These are phyloP conservation scores for Poicephalus gulielmi DNA, from an alignment of 2,113 vertebrate genomes.

Conservation along the genomic window DNA sequence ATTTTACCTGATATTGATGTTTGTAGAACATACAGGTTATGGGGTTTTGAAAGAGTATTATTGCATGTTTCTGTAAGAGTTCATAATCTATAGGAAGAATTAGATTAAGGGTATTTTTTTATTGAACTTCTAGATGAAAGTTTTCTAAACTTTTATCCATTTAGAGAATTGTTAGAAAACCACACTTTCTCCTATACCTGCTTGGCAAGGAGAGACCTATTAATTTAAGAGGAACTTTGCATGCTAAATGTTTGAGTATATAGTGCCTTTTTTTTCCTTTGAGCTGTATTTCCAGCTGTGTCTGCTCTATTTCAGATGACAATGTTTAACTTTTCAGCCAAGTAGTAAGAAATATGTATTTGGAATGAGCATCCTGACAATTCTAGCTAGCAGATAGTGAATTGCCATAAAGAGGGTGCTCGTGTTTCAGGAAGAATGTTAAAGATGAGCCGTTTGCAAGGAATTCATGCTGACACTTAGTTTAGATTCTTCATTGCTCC, in stretches of 20 bases:
- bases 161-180: background rate
- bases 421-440: constrained; percentile 13
- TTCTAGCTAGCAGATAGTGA: background rate
- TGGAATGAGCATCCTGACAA: constrained; percentile 28
- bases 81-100: background rate
- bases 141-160: background rate
- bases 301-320: constrained; percentile 52
- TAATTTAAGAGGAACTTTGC: background rate
- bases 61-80: background rate
- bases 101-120: background rate
- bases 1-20: background rate
- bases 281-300: constrained; percentile 12
- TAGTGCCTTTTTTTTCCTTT: background rate
- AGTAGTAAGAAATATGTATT: constrained; percentile 7
- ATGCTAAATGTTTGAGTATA: background rate
- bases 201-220: background rate
- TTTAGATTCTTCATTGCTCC: background rate
- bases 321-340: background rate
- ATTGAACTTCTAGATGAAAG: too few species aligned
- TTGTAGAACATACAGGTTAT: background rate
- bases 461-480: background rate
- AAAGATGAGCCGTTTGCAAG: background rate
- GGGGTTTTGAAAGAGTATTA: background rate
- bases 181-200: background rate
- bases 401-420: background rate